These are phyloP conservation scores for Julus scanicus DNA, from an alignment of 2,888 invertebrate genomes.

Conservation along the genomic window DNA sequence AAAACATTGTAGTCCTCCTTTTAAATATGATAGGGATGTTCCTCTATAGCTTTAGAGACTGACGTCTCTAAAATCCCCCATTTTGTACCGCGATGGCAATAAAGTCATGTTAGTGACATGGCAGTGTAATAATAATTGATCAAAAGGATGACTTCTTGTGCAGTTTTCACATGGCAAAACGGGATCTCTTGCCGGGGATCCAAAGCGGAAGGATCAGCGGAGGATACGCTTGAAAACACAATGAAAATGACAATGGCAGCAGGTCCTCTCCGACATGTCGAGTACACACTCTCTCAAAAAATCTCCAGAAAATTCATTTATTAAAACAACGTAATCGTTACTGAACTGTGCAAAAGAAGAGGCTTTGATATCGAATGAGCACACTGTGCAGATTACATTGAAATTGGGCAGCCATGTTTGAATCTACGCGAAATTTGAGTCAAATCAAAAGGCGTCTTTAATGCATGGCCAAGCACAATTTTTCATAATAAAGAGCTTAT, in stretches of 20 bases:
- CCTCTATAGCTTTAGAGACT: too few species aligned
- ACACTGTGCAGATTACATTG: not conserved
- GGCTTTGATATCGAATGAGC: not conserved
- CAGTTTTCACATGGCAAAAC: not conserved
- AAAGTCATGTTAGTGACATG: not conserved
- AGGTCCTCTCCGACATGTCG: slow-evolving; percentile 16
- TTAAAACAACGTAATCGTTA: slow-evolving; percentile 30
- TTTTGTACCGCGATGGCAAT: too few species aligned
- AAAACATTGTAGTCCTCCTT: too few species aligned
- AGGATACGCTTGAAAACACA: slow-evolving; percentile 23
- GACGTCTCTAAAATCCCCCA: too few species aligned
- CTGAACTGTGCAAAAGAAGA: slow-evolving; percentile 7
- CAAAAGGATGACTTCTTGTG: not conserved
- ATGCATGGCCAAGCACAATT: not conserved
- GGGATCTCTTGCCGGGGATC: not conserved
- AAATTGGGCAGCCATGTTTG: not conserved
- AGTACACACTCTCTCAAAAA: not conserved
- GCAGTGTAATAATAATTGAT: slow-evolving; percentile 8
- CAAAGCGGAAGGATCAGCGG: not conserved
- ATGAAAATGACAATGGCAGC: slow-evolving; percentile 36
- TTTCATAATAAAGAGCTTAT: slow-evolving; percentile 27
- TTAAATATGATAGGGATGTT: too few species aligned
- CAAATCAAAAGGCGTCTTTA: not conserved
- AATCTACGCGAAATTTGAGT: not conserved
- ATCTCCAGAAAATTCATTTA: slow-evolving; percentile 11